These are phyloP conservation scores for Orthosia cruda DNA, from an alignment of 2,888 invertebrate species.

Conservation along the genomic window DNA sequence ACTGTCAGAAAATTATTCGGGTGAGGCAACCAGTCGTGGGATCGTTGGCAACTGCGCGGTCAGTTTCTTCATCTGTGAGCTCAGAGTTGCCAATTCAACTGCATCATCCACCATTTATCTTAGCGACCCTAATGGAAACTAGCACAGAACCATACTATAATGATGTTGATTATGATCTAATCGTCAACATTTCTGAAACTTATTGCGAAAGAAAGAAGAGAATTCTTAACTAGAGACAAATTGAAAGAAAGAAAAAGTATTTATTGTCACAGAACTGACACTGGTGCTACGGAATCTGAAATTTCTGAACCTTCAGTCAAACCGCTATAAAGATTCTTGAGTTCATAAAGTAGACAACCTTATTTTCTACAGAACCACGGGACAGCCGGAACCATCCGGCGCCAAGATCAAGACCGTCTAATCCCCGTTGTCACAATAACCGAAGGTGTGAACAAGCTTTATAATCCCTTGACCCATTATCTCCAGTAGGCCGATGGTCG, in stretches of 20 bases:
- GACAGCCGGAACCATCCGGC: neutral
- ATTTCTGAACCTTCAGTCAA: neutral
- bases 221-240: neutral
- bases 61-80: constrained; percentile 55
- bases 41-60: constrained; percentile 46
- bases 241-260: too few relatives aligned
- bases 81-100: constrained; percentile 45
- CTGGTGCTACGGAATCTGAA: neutral
- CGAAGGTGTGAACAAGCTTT: constrained; percentile 55
- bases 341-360: neutral
- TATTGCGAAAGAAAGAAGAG: too few relatives aligned
- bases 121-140: constrained; percentile 42
- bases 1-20: constrained; percentile 47
- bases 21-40: constrained; percentile 50
- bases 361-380: constrained; percentile 21
- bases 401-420: constrained; percentile 29
- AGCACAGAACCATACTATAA: neutral
- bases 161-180: constrained; percentile 6
- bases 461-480: constrained; percentile 70
- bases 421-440: constrained; percentile 34
- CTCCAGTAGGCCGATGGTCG: constrained; percentile 41
- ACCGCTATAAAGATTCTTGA: neutral
- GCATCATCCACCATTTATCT: constrained; percentile 30
- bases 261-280: too few relatives aligned
- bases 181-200: neutral